Evolutionary conservation across 2,113 vertebrate species (phyloP).

Genomic region (Ranitomeya variabilis): DNA sequence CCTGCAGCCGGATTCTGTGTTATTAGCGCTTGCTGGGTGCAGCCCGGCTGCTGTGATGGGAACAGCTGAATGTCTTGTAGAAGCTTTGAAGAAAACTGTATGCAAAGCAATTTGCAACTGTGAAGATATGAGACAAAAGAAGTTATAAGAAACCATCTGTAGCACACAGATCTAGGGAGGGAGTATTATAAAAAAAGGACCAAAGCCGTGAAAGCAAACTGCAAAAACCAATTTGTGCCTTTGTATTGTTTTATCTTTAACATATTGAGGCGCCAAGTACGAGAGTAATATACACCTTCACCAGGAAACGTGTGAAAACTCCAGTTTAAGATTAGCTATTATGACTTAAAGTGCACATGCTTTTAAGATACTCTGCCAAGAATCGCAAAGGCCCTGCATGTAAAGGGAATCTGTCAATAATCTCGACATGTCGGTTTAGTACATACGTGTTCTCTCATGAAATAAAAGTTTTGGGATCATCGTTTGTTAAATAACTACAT

Average conservation of each 20-base stretch:
- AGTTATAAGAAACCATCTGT: conserved; percentile 34
- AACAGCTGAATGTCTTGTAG: conserved; percentile 27
- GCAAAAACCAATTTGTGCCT: conserved; percentile 37
- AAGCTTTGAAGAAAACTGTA: conserved; percentile 38
- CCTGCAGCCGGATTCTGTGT: conserved; percentile 2
- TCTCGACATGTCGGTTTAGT: background rate
- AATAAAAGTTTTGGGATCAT: background rate
- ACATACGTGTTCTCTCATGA: background rate
- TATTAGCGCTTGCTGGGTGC: background rate
- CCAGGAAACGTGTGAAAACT: background rate
- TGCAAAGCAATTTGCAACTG: conserved; percentile 46
- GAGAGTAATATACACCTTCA: conserved; percentile 5
- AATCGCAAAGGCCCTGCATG: background rate
- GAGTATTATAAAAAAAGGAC: conserved; percentile 17
- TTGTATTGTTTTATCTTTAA: conserved; percentile 6
- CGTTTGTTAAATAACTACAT: no score
- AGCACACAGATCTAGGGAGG: conserved; percentile 19
- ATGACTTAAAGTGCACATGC: background rate
- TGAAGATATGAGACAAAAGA: conserved; percentile 47
- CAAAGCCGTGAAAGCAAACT: conserved; percentile 3
- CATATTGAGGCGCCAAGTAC: background rate
- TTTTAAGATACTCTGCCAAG: background rate
- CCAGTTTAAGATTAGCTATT: background rate
- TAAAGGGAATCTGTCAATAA: background rate
- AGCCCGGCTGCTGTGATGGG: background rate